These are phyloP conservation scores for Zaprionus taronus DNA, from an alignment of 1,140 invertebrate species.

Conservation along the genomic window DNA sequence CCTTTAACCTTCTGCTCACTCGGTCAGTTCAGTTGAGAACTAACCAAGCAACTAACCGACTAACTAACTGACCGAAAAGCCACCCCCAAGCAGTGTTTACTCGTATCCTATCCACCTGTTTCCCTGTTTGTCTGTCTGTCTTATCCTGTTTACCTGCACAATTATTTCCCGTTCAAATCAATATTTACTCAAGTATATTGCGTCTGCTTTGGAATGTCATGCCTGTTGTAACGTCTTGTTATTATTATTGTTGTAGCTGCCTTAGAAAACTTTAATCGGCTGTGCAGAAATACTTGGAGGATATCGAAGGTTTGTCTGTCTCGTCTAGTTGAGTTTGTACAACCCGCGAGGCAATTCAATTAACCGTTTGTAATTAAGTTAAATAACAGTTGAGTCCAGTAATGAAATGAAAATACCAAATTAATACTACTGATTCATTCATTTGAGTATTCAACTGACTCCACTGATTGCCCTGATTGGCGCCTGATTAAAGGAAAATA, in stretches of 20 bases:
- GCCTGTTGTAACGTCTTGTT: neutral
- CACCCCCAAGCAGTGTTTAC: neutral
- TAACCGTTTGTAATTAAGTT: conserved; percentile 57
- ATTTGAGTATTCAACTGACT: too few relatives aligned
- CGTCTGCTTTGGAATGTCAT: conserved; percentile 51
- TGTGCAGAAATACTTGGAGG: neutral
- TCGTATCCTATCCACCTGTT: conserved; percentile 18
- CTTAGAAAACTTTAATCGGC: conserved; percentile 42
- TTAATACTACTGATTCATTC: neutral
- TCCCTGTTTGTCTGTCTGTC: conserved; percentile 2
- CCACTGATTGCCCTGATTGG: neutral
- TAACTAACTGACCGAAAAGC: conserved; percentile 16
- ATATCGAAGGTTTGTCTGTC: neutral
- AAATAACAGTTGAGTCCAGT: conserved; percentile 21
- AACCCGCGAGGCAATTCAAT: conserved; percentile 57
- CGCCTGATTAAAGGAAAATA: conserved; percentile 72
- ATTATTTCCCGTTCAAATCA: conserved; percentile 75
- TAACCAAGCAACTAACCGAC: neutral
- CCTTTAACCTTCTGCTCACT: neutral
- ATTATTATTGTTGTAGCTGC: conserved; percentile 8
- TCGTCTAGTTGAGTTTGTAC: neutral
- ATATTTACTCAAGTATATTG: conserved; percentile 78
- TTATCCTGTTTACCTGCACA: conserved; percentile 43
- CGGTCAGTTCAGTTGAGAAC: neutral
- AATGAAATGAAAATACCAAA: conserved; percentile 7